These are phyloP conservation scores for Drosophila siamana DNA, from an alignment of 2,888 invertebrate genomes.

Conservation along the genomic window DNA sequence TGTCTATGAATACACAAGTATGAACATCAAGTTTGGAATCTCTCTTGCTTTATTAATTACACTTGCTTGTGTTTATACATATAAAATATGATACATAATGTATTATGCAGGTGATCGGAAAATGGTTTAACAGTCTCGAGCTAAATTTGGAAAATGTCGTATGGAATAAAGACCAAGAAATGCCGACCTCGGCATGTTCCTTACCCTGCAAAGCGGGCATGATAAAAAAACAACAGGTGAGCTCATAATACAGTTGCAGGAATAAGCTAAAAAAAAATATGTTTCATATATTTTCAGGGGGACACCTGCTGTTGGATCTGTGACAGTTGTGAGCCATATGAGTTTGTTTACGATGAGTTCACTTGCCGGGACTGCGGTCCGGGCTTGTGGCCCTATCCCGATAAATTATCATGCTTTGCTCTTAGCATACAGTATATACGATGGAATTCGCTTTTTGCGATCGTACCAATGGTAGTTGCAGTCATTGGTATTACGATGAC, in stretches of 20 bases:
- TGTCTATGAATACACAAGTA: too few species aligned
- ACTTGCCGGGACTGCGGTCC: slow-evolving; percentile 89
- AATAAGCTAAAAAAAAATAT: not conserved
- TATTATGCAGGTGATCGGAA: slow-evolving; percentile 86
- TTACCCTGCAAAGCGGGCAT: slow-evolving; percentile 89
- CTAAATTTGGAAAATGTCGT: slow-evolving; percentile 85
- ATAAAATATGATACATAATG: not conserved
- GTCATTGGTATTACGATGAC: slow-evolving; percentile 88
- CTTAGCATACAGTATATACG: slow-evolving; percentile 88
- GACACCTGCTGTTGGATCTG: slow-evolving; percentile 93
- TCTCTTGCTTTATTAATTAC: too few species aligned
- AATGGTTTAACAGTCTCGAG: slow-evolving; percentile 88
- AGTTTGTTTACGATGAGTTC: slow-evolving; percentile 89
- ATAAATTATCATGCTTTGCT: slow-evolving; percentile 88
- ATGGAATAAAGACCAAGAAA: slow-evolving; percentile 86
- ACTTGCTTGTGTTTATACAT: not conserved
- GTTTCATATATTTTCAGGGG: slow-evolving; percentile 84
- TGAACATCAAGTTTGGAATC: too few species aligned
- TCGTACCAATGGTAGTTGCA: slow-evolving; percentile 88
- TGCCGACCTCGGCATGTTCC: slow-evolving; percentile 90
- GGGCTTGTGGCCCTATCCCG: slow-evolving; percentile 88
- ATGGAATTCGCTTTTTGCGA: slow-evolving; percentile 89
- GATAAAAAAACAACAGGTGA: slow-evolving; percentile 88
- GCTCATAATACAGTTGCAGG: not conserved
- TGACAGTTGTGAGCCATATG: slow-evolving; percentile 89